Base-by-base conservation (phyloP, 2,888 invertebrate species). In the Melanotus villosus region DNA sequence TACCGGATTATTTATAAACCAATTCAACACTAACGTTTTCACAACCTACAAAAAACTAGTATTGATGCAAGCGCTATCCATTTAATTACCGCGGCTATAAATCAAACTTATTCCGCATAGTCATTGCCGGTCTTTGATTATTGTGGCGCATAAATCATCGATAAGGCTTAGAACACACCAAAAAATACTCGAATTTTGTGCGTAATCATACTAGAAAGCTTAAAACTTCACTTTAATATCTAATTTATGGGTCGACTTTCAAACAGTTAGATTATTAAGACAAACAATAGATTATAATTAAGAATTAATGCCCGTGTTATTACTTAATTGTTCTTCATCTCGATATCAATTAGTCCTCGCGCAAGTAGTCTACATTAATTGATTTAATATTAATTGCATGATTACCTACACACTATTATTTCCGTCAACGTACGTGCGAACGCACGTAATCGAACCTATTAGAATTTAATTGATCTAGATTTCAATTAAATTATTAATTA, bases 121-220 rank as follows among this genome's bases (percentile, higher is more conserved):
- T 64, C 64, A 64, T 54, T 64, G 64, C 64, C 54, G 54, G 64
- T 56, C 52, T 64, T 64, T 64, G 41, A 52, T 64, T 54, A 54
- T 64, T 64, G 41, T 64, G 43, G 41, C 32, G 30, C 64, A 64
- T 64, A 64, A 52, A 64, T 64, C 64, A 64, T 64, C 54, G 54
- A 32, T 52, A 64, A 64, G 19, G 64, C 64, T 12, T 0, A 21
- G 50, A 54, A 34, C n/a, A 41, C 64, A 64, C 41, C 64, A 64
- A 64, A 64, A 52, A 52, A 38, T 54, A 26, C 45, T 32, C 32
- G 32, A 59, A 45, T 59, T 59, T 45, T 59, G 21, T n/a, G n/a
- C n/a, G n/a, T 59, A 30, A 41, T 26, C 26, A 26, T 26, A 5
- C 4, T 26, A 26, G 26, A 26, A n/a, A 26, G 26, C 26, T 45